Base-by-base conservation (phyloP, 2,113 vertebrate genomes). In the Tetrax tetrax region DNA sequence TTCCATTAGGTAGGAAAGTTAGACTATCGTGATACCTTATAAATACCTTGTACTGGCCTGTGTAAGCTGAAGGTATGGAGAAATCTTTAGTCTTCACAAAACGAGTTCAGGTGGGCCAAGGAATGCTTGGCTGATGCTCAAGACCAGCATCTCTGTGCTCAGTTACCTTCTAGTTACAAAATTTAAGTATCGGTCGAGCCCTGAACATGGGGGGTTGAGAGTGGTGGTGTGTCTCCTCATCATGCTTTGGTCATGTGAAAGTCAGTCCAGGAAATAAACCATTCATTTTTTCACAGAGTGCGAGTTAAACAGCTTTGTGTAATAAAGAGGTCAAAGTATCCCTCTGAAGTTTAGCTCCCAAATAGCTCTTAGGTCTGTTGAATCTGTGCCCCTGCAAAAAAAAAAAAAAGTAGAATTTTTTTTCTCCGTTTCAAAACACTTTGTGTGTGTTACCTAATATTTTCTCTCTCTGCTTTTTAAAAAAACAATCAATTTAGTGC, bases 191-290 rank as follows among this genome's bases (percentile, higher is more conserved):
- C 59, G 54, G n/a, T 61, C 63, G 38, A 48, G 63, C 38, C 38
- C 11, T 41, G 28, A 33, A 16, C 10, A 1, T 17, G 15, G 6
- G 0, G 22, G 7, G 23, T 33, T 31, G 61, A 20, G n/a, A 6
- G 33, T 61, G 28, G 25, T 38, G 20, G 19, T 20, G 63, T 33
- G n/a, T 68, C 53, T 68, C 19, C 45, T 68, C 19, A 9, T n/a
- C 7, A 3, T 61, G 47, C 54, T 76, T 53, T 14, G 23, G 16
- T n/a, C 24, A 21, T 4, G 27, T 43, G 33, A 37, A 33, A 37
- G 33, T 64, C n/a, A 35, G 14, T 37, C 60, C 51, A 33, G 70
- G 51, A 76, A 68, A 76, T 53, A 47, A 47, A 38, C 47, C 7
- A 4, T 28, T 28, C 54, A 4, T 4, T 37, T 81, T 60, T 27